phyloP scores from a whole-genome alignment of 2,797 vertebrate species.

The Protosalanx chinensis region DNA sequence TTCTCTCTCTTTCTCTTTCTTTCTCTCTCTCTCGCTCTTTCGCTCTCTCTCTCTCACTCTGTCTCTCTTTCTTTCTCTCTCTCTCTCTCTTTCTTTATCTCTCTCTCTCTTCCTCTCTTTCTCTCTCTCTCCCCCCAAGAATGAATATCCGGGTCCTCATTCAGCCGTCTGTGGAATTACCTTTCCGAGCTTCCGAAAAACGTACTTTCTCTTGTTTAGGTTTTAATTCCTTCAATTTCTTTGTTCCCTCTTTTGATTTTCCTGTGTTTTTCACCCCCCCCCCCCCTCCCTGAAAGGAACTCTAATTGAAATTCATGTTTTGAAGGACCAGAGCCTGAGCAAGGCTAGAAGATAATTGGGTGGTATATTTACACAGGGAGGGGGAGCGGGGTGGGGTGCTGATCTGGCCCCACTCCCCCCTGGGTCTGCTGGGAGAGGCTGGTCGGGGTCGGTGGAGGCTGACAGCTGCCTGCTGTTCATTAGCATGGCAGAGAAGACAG shows the following conservation, averaged over 20 bases:
- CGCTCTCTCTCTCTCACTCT: too few relatives aligned
- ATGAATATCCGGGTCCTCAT: too few relatives aligned
- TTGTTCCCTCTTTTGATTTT: slow-evolving; percentile 42
- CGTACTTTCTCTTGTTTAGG: slow-evolving; percentile 53
- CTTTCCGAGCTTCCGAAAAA: slow-evolving; percentile 45
- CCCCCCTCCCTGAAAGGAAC: slow-evolving; percentile 41
- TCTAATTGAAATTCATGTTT: slow-evolving; percentile 73
- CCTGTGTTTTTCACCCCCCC: slow-evolving; percentile 45
- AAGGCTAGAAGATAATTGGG: slow-evolving; percentile 73
- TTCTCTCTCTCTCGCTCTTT: too few relatives aligned
- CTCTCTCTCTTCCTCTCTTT: too few relatives aligned
- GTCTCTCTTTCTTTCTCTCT: too few relatives aligned
- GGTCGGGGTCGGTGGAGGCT: slow-evolving; percentile 60
- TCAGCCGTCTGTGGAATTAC: slow-evolving; percentile 21
- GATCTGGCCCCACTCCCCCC: slow-evolving; percentile 1
- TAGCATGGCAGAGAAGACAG: slow-evolving; percentile 76
- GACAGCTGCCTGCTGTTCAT: slow-evolving; percentile 74
- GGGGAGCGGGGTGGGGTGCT: slow-evolving; percentile 45
- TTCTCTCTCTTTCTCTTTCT: too few relatives aligned
- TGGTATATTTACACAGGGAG: slow-evolving; percentile 71
- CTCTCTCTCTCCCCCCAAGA: too few relatives aligned
- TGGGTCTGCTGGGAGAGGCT: slow-evolving; percentile 46
- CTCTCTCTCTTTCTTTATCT: too few relatives aligned
- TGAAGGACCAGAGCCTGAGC: slow-evolving; percentile 63
- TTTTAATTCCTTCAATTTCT: slow-evolving; percentile 57